Percentiles rank a stretch among this genome's conserved stretches.
phyloP scores from a whole-genome alignment of 2,113 vertebrate species.

The Zeus faber region DNA sequence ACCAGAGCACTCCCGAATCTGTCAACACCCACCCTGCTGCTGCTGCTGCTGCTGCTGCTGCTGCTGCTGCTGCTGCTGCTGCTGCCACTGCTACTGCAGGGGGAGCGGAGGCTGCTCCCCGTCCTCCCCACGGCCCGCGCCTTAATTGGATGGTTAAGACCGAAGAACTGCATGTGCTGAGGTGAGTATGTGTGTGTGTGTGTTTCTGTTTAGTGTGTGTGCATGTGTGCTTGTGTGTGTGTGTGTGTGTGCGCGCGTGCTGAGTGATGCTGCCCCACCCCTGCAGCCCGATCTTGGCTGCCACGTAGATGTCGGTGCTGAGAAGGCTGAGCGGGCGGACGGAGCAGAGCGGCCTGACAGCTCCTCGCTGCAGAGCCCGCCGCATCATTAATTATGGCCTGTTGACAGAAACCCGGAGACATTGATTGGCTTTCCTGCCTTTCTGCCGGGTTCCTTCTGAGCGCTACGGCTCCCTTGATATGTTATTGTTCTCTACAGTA shows the following conservation, averaged over 20 bases:
- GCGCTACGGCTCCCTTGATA: background rate
- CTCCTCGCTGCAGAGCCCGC: background rate
- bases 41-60: conserved; percentile 4
- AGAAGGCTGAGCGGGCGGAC: background rate
- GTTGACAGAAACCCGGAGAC: background rate
- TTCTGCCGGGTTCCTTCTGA: background rate
- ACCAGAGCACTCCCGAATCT: conserved; percentile 31
- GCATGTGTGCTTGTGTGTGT: no score
- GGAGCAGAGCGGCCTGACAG: background rate
- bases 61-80: background rate
- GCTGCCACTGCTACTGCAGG: background rate
- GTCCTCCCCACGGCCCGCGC: background rate
- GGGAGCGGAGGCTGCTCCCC: background rate
- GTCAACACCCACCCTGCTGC: conserved; percentile 27
- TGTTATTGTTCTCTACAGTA: background rate
- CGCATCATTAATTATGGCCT: background rate
- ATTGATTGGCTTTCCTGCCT: no score
- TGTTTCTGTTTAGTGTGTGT: no score
- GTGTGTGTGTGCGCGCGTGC: no score
- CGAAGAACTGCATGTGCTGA: background rate
- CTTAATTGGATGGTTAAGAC: conserved; percentile 15
- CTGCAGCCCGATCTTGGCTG: background rate
- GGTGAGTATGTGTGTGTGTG: background rate
- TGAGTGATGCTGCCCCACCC: background rate
- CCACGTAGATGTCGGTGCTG: background rate